Evolutionary conservation across 2,797 vertebrate genomes (phyloP), one percentile per base, ranked within the genome.

Genomic region (Chaenodraco wilsoni): DNA sequence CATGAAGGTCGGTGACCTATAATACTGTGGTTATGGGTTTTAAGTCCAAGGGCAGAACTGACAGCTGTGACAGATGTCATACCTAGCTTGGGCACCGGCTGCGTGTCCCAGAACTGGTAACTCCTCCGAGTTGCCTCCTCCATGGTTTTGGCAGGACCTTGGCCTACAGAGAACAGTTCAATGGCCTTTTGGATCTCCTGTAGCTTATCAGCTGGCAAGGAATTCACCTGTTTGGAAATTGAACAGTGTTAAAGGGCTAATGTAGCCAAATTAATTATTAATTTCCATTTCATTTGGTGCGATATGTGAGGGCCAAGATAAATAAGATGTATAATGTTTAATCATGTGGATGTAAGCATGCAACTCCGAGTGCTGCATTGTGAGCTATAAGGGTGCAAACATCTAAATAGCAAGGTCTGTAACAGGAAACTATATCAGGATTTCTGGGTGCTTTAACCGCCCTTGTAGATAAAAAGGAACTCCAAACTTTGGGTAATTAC

Each of bases 101-200:
- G 98, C 0, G 98, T 99, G 91, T 99, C 98, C 98, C 98, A 99
- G 93, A 99, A 99, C 91, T 99, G 98, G 90, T 99, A 99, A 93
- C 97, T 99, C 86, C 98, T 96, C 72, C 97, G 96, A 85, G 93
- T 98, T 14, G 98, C 98, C 83, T 99, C 98, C 84, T 99, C 98
- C 98, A 99, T 97, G 78, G 97, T 99, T 91, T 99, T 99, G 90
- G 98, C 98, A 76, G 98, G 97, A 66, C 97, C 97, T 72, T 98
- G 97, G 56, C 97, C 97, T 37, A 99, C 97, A 12, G 97, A 99
- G 87, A 99, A 98, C 70, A 99, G 94, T 81, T 99, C 98, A 10
- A 99, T 99, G 88, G 98, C 98, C 93, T 98, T 99, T 84, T 99
- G 97, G 92, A 99, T 98, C 83, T 92, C 91, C 79, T 92, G 91